Evolutionary conservation across 2,888 invertebrate genomes (phyloP).

Genomic region (Apotomis betuletana): DNA sequence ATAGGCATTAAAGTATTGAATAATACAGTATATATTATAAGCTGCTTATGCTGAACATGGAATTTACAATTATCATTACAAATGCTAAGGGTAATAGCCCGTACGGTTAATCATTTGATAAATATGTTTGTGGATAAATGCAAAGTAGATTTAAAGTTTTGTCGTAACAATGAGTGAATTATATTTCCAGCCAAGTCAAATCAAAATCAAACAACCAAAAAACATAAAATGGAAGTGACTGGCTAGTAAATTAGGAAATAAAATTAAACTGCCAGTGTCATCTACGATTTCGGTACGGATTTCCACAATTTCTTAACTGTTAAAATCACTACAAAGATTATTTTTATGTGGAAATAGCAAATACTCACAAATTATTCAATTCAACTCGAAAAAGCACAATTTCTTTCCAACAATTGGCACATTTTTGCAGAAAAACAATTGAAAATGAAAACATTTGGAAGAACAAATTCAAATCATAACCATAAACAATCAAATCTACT

Average conservation of each 20-base stretch:
- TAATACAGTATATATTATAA: too few species aligned
- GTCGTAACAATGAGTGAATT: constrained; percentile 31
- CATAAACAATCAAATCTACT: constrained; percentile 45
- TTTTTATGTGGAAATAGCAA: constrained; percentile 44
- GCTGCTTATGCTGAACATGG: too few species aligned
- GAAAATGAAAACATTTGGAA: constrained; percentile 48
- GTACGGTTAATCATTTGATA: background rate
- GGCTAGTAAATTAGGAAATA: constrained; percentile 57
- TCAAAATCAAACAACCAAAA: constrained; percentile 44
- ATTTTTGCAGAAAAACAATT: constrained; percentile 60
- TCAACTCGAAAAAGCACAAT: constrained; percentile 52
- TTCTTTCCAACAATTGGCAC: constrained; percentile 67
- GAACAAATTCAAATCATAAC: constrained; percentile 59
- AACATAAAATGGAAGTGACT: constrained; percentile 52
- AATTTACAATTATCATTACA: background rate
- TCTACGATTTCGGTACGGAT: constrained; percentile 35
- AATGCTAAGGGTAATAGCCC: background rate
- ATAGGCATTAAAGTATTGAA: too few species aligned
- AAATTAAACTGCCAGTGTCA: constrained; percentile 57
- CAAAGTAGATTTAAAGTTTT: constrained; percentile 41
- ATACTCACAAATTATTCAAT: constrained; percentile 55
- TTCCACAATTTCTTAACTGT: constrained; percentile 42
- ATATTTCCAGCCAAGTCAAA: constrained; percentile 60
- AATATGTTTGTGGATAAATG: constrained; percentile 13
- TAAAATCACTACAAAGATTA: constrained; percentile 43